A percentile compares a stretch with the other conserved stretches of the same genome.
Conservation (phyloP, 2,113 vertebrate genomes). For the Camelus dromedarius region DNA sequence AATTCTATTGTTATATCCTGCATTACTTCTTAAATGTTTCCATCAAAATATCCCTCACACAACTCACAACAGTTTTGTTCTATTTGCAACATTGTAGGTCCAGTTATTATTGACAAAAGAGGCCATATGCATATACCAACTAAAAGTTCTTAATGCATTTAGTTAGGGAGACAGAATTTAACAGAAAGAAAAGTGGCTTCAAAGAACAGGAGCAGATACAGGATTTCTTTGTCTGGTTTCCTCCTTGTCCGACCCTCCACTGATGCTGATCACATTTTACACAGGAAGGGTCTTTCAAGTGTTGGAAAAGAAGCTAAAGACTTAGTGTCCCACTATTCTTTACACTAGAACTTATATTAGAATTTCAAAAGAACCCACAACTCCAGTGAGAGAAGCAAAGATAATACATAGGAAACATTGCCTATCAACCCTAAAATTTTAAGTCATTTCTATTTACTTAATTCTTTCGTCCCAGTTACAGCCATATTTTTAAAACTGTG, state of each 20-base stretch:
- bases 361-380: slow-evolving; percentile 37
- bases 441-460: not conserved
- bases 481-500: slow-evolving; percentile 17
- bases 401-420: not conserved
- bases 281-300: not conserved
- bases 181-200: not conserved
- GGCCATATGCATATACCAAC: not conserved
- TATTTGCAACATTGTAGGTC: not conserved
- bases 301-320: not conserved
- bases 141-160: not conserved
- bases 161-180: not conserved
- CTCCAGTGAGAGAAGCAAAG: not conserved
- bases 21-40: not conserved
- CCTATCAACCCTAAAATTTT: slow-evolving; percentile 5
- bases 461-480: not conserved
- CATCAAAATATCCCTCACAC: not conserved
- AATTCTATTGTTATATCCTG: not conserved
- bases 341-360: not conserved
- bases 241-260: not conserved
- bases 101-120: not conserved
- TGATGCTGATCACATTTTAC: not conserved
- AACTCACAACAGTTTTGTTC: not conserved
- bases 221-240: not conserved
- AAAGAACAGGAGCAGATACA: not conserved
- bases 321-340: not conserved